These are phyloP conservation scores for Perdix hodgsoniae DNA, from an alignment of 2,797 vertebrate species.

Conservation along the genomic window DNA sequence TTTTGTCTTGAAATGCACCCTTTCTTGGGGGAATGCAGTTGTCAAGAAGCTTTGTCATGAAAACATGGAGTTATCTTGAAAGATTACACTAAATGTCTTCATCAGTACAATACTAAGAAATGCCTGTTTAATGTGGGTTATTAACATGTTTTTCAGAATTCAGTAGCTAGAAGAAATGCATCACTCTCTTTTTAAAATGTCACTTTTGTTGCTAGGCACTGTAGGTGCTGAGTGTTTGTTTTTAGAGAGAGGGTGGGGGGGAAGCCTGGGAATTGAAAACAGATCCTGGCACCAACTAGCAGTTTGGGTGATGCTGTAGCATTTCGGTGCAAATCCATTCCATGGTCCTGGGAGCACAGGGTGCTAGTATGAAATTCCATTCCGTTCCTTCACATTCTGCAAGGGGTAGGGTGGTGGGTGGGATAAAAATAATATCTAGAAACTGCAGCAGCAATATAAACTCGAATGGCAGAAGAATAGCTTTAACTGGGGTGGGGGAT, in stretches of 20 bases:
- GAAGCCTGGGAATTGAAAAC: not conserved
- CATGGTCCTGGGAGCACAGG: not conserved
- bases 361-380: not conserved
- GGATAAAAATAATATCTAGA: too few species aligned
- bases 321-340: not conserved
- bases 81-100: not conserved
- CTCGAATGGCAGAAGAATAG: not conserved
- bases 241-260: not conserved
- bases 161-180: not conserved
- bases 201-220: constrained; percentile 26
- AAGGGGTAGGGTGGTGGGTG: not conserved
- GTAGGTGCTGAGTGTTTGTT: not conserved
- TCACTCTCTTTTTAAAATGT: not conserved
- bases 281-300: not conserved
- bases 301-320: not conserved
- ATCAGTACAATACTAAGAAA: not conserved
- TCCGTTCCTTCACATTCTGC: not conserved
- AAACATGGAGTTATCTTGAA: not conserved
- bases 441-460: not conserved
- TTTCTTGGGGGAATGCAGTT: not conserved
- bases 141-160: not conserved
- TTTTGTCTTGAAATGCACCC: not conserved
- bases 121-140: not conserved
- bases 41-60: not conserved
- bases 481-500: not conserved